Conservation (phyloP, 2,888 invertebrate species). For the Cybosia mesomella region DNA sequence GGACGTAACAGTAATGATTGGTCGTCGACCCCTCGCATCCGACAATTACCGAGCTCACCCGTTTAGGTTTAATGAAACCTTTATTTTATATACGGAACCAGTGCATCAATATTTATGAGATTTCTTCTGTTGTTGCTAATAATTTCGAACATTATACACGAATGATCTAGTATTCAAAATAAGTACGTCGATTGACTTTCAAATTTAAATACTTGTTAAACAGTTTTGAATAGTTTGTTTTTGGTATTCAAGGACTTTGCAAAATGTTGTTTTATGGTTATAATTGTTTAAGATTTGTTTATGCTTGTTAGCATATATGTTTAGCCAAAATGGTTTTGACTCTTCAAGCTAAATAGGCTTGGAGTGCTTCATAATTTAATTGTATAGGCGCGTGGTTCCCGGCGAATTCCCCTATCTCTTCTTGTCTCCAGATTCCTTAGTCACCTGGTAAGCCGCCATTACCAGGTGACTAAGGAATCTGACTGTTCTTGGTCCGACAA, state of each 20-base stretch:
- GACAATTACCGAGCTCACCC: conserved; percentile 21
- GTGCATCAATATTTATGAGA: conserved; percentile 24
- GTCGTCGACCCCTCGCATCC: conserved; percentile 46
- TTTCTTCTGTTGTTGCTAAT: neutral
- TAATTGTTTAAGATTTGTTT: neutral
- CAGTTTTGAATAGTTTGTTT: neutral
- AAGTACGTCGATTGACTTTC: neutral
- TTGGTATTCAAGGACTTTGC: neutral
- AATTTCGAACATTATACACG: neutral
- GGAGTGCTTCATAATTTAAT: too few species aligned
- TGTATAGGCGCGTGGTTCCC: too few species aligned
- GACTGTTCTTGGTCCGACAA: too few species aligned
- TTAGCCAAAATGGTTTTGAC: neutral
- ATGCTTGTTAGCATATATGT: neutral
- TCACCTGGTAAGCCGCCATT: too few species aligned
- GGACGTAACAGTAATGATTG: conserved; percentile 18
- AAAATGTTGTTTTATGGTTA: neutral
- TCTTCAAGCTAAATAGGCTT: too few species aligned
- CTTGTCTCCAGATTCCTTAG: too few species aligned
- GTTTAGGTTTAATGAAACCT: conserved; percentile 20
- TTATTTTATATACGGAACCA: conserved; percentile 17
- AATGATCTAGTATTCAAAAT: conserved; percentile 8
- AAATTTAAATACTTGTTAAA: neutral
- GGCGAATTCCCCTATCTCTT: too few species aligned
- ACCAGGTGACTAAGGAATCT: too few species aligned